Evolutionary conservation across 2,113 vertebrate genomes (phyloP).

Genomic region (Proteles cristata): DNA sequence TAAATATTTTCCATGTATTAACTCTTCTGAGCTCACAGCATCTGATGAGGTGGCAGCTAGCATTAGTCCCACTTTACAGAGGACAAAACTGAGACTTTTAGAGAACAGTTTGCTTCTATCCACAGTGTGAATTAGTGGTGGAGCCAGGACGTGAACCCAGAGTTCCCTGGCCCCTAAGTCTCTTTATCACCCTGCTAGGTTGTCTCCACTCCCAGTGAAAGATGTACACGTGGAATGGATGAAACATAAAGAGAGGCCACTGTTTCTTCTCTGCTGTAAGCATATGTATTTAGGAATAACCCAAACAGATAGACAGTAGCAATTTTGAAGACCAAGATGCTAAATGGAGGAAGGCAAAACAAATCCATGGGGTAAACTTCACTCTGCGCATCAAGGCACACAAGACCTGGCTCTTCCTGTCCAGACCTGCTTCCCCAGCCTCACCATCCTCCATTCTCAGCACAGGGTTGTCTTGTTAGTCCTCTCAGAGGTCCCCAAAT

Average conservation of each 20-base stretch:
- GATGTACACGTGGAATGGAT: not conserved
- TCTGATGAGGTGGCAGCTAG: not conserved
- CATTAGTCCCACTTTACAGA: not conserved
- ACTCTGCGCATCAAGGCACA: too few species aligned
- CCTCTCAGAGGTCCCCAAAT: not conserved
- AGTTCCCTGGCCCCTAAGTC: not conserved
- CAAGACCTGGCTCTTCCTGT: not conserved
- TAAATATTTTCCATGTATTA: not conserved
- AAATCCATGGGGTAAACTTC: not conserved
- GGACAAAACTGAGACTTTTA: not conserved
- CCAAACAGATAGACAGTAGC: not conserved
- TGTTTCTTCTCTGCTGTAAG: not conserved
- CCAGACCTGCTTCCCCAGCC: not conserved
- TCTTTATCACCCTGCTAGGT: not conserved
- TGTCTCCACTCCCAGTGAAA: accelerated
- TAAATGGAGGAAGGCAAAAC: not conserved
- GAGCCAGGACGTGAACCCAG: not conserved
- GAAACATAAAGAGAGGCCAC: not conserved
- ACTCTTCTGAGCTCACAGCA: not conserved
- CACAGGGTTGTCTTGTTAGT: accelerated
- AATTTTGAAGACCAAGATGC: not conserved
- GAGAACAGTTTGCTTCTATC: not conserved
- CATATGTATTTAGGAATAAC: not conserved
- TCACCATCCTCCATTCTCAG: not conserved
- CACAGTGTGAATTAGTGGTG: too few species aligned